Evolutionary conservation across 2,888 invertebrate species (phyloP).

Genomic region (Brassicogethes aeneus): DNA sequence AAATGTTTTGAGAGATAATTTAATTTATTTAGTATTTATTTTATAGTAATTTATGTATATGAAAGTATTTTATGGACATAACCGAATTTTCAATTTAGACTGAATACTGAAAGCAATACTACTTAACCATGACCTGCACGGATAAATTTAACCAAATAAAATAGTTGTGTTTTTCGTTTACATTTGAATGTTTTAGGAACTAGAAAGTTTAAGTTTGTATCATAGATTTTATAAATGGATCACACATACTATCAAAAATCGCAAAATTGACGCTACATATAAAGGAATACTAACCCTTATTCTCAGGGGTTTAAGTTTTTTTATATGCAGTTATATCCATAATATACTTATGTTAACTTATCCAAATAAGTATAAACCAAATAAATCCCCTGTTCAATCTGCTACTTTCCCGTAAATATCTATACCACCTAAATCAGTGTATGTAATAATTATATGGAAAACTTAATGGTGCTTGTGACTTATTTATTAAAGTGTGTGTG

Average conservation of each 20-base stretch:
- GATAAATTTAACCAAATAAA: slow-evolving; percentile 10
- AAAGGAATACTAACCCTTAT: slow-evolving; percentile 8
- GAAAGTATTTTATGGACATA: slow-evolving; percentile 31
- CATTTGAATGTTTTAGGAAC: slow-evolving; percentile 18
- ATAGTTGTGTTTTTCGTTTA: slow-evolving; percentile 15
- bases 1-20: slow-evolving; percentile 24
- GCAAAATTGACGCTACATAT: slow-evolving; percentile 6
- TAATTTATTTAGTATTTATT: slow-evolving; percentile 27
- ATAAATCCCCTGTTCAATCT: slow-evolving; percentile 23
- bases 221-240: slow-evolving; percentile 16
- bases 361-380: slow-evolving; percentile 32
- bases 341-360: slow-evolving; percentile 22
- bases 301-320: slow-evolving; percentile 8
- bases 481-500: slow-evolving; percentile 20
- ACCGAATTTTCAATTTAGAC: slow-evolving; percentile 39
- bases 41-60: slow-evolving; percentile 19
- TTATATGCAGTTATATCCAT: slow-evolving; percentile 17
- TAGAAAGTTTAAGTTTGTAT: slow-evolving; percentile 1
- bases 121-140: slow-evolving; percentile 24
- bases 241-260: neutral
- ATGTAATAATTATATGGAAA: slow-evolving; percentile 19
- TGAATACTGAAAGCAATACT: slow-evolving; percentile 38
- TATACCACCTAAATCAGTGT: slow-evolving; percentile 27
- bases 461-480: slow-evolving; percentile 34
- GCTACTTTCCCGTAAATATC: slow-evolving; percentile 14